Evolutionary conservation across 2,797 vertebrate species (phyloP).

Genomic region (Acanthurus tractus): DNA sequence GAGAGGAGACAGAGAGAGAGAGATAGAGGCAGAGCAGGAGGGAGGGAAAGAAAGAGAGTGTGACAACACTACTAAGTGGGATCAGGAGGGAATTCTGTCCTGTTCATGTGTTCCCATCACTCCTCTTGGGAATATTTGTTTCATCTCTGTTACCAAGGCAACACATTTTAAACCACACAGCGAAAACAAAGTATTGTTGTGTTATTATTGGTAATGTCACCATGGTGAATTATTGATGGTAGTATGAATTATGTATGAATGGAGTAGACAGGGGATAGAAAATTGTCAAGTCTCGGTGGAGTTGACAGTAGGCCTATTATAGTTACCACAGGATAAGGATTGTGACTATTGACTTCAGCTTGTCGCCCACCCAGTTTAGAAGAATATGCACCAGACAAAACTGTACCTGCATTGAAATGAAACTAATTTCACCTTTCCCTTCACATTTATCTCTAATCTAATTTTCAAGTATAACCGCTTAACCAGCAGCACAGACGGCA

Average conservation of each 20-base stretch:
- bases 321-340: slow-evolving; percentile 74
- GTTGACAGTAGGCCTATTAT: slow-evolving; percentile 78
- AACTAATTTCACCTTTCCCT: slow-evolving; percentile 59
- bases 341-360: slow-evolving; percentile 73
- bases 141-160: slow-evolving; percentile 85
- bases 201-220: slow-evolving; percentile 88
- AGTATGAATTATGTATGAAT: slow-evolving; percentile 82
- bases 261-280: slow-evolving; percentile 79
- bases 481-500: slow-evolving; percentile 41
- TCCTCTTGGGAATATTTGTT: slow-evolving; percentile 85
- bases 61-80: slow-evolving; percentile 83
- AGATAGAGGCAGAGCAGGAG: slow-evolving; percentile 37
- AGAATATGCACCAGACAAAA: slow-evolving; percentile 62
- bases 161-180: slow-evolving; percentile 81
- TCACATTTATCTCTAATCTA: slow-evolving; percentile 62
- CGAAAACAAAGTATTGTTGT: slow-evolving; percentile 86
- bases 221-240: slow-evolving; percentile 85
- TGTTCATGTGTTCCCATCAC: slow-evolving; percentile 80
- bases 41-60: slow-evolving; percentile 61
- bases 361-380: slow-evolving; percentile 60
- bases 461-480: slow-evolving; percentile 59
- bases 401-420: slow-evolving; percentile 64
- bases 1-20: slow-evolving; percentile 51
- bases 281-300: slow-evolving; percentile 79
- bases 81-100: slow-evolving; percentile 87